phyloP scores from a whole-genome alignment of 2,888 invertebrate genomes.

The Dorcus hopei region DNA sequence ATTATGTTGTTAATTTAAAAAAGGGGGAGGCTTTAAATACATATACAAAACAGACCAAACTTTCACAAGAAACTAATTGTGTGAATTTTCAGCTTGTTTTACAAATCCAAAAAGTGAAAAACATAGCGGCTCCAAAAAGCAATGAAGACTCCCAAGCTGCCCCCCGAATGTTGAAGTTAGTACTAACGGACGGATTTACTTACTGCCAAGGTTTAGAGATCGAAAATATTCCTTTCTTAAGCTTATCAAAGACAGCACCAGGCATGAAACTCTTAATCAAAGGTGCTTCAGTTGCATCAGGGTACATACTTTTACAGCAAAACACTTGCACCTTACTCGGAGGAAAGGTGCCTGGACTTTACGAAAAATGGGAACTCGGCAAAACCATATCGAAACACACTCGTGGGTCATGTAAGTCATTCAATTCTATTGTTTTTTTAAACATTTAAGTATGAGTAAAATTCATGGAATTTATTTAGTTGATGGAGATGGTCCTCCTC shows the following conservation, averaged over 20 bases:
- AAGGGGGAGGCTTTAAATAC: no score
- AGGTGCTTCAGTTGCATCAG: conserved; percentile 58
- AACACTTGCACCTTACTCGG: conserved; percentile 71
- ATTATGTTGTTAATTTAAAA: no score
- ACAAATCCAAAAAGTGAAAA: conserved; percentile 84
- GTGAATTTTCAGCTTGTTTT: conserved; percentile 60
- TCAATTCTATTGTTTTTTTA: not conserved
- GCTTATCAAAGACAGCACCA: conserved; percentile 77
- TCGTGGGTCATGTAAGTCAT: conserved; percentile 27
- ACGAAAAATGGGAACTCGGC: conserved; percentile 84
- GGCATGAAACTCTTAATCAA: conserved; percentile 76
- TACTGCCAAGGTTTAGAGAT: conserved; percentile 76
- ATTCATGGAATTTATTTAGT: conserved; percentile 41
- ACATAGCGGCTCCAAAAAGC: conserved; percentile 86
- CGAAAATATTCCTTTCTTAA: conserved; percentile 66
- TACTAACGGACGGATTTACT: conserved; percentile 80
- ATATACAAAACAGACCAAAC: conserved; percentile 28
- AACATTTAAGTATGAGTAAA: no score
- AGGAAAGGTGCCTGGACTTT: conserved; percentile 77
- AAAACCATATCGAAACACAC: conserved; percentile 37
- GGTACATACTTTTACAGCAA: conserved; percentile 69
- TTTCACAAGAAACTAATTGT: conserved; percentile 2
- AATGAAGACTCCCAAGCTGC: conserved; percentile 82
- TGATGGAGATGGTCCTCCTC: conserved; percentile 78
- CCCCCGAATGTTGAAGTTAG: conserved; percentile 80